These are phyloP conservation scores for Entomobrya proxima DNA, from an alignment of 2,888 invertebrate genomes.

Conservation along the genomic window DNA sequence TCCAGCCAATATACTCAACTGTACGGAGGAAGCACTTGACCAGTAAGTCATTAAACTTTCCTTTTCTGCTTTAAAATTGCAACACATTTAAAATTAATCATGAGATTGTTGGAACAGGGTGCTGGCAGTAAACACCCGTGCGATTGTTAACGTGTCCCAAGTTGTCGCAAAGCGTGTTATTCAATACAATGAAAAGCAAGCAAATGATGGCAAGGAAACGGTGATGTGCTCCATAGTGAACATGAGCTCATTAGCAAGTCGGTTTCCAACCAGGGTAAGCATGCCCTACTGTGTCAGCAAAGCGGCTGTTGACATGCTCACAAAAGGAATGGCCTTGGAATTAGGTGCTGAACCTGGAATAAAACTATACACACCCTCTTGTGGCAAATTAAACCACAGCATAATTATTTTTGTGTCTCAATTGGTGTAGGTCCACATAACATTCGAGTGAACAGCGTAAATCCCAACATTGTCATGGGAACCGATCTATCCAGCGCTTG, in stretches of 20 bases:
- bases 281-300: conserved; percentile 79
- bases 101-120: conserved; percentile 75
- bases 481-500: conserved; percentile 53
- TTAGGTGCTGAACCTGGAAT: too few species aligned
- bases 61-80: too few species aligned
- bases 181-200: conserved; percentile 79
- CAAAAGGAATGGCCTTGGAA: conserved; percentile 89
- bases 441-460: conserved; percentile 92
- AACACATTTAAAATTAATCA: not conserved
- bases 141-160: conserved; percentile 90
- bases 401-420: not conserved
- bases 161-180: conserved; percentile 86
- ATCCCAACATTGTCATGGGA: conserved; percentile 91
- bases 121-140: conserved; percentile 87
- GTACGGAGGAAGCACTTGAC: conserved; percentile 84
- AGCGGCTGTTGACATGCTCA: conserved; percentile 90
- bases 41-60: conserved; percentile 79
- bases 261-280: conserved; percentile 62
- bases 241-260: conserved; percentile 83
- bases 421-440: conserved; percentile 77
- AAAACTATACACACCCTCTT: conserved; percentile 73
- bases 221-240: conserved; percentile 85
- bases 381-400: not conserved
- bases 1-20: conserved; percentile 84
- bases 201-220: not conserved